phyloP scores from a whole-genome alignment of 2,113 vertebrate genomes.

The Siniperca knerii region DNA sequence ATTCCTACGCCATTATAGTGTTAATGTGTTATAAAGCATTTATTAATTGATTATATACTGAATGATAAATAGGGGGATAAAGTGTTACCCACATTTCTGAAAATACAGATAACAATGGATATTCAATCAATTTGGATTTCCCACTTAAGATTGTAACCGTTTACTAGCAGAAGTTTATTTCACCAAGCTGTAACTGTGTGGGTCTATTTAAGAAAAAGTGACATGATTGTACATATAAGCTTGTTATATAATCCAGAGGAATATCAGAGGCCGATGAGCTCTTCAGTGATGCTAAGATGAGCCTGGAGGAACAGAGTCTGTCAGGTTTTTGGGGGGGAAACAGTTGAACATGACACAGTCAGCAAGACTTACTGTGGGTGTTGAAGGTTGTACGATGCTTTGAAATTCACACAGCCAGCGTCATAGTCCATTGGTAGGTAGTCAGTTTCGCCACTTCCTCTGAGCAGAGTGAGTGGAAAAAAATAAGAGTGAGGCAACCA shows the following conservation, averaged over 20 bases:
- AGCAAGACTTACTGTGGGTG: slow-evolving; percentile 25
- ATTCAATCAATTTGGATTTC: neutral
- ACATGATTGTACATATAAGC: neutral
- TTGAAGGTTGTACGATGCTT: slow-evolving; percentile 25
- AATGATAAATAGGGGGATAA: neutral
- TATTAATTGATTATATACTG: neutral
- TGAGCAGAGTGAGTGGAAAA: slow-evolving; percentile 36
- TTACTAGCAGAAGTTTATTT: neutral
- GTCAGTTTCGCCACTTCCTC: slow-evolving; percentile 72
- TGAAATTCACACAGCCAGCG: slow-evolving; percentile 28
- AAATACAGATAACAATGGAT: neutral
- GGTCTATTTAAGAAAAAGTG: neutral
- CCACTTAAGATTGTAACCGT: neutral
- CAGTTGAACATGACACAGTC: neutral
- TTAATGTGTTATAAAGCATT: neutral
- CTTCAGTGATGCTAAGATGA: neutral
- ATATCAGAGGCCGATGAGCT: neutral
- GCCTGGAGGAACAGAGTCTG: neutral
- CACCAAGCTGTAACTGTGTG: neutral
- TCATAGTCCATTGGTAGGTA: slow-evolving; percentile 53
- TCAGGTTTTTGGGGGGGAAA: neutral
- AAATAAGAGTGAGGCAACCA: neutral
- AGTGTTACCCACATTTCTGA: neutral
- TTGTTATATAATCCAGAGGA: neutral
- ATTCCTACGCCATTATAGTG: neutral